These are phyloP conservation scores for Erythrocercus mccallii DNA, from an alignment of 2,113 vertebrate genomes.

Conservation along the genomic window DNA sequence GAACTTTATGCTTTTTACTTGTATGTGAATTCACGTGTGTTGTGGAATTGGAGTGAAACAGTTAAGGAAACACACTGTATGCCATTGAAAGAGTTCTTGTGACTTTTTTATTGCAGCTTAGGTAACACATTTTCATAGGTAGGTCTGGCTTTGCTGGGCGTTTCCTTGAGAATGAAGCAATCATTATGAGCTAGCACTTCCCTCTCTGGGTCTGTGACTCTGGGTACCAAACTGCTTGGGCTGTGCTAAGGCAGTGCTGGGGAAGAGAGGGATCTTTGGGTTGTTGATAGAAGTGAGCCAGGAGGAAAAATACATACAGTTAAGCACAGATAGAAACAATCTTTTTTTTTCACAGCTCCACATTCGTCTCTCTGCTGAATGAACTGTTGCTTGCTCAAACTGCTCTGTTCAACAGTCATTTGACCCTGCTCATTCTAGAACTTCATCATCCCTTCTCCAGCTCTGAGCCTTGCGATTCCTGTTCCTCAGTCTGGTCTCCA, in stretches of 20 bases:
- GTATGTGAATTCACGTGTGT: background rate
- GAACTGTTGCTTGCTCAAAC: background rate
- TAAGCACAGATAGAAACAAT: background rate
- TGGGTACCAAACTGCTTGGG: background rate
- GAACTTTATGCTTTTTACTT: background rate
- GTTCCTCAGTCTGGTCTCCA: background rate
- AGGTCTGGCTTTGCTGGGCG: background rate
- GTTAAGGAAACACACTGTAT: background rate
- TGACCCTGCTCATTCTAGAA: background rate
- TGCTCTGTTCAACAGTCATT: background rate
- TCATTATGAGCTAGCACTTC: background rate
- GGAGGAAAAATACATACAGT: background rate
- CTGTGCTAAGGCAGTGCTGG: background rate
- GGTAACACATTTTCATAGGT: background rate
- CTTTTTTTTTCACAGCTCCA: background rate
- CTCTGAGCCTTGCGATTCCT: background rate
- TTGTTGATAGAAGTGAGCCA: background rate
- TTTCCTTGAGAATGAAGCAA: background rate
- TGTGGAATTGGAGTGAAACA: background rate
- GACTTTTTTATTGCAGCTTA: background rate
- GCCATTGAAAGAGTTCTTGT: background rate
- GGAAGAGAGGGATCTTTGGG: background rate
- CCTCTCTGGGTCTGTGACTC: background rate
- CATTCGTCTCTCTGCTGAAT: background rate
- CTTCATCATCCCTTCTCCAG: background rate